A percentile compares a stretch with the other conserved stretches of the same genome.
phyloP scores from a whole-genome alignment of 2,888 invertebrate species.

The Scaptomyza tumidula region DNA sequence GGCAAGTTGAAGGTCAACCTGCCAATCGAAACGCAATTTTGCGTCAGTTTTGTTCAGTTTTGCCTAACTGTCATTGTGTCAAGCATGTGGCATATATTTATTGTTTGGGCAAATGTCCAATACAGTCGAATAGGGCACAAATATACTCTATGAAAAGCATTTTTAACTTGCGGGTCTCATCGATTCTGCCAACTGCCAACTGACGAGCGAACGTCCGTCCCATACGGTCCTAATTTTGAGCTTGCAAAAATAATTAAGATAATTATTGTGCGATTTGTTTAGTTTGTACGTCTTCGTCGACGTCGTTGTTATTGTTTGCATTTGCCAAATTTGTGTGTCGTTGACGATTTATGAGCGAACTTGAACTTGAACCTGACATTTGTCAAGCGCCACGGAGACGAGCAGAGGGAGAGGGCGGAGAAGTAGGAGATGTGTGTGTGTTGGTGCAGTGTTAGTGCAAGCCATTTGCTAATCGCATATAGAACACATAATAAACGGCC shows the following conservation, averaged over 20 bases:
- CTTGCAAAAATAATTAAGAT: conserved; percentile 60
- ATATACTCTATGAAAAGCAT: conserved; percentile 24
- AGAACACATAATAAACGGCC: background rate
- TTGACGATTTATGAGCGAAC: conserved; percentile 48
- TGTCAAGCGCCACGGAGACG: conserved; percentile 17
- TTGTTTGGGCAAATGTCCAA: conserved; percentile 64
- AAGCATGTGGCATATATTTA: conserved; percentile 36
- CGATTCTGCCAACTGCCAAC: conserved; percentile 61
- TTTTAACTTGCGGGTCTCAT: conserved; percentile 37
- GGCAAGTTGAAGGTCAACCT: conserved; percentile 19
- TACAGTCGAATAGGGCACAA: conserved; percentile 55
- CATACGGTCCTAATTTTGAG: background rate
- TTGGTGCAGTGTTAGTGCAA: background rate
- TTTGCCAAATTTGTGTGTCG: conserved; percentile 34
- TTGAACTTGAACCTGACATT: conserved; percentile 73
- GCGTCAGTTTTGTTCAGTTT: conserved; percentile 1
- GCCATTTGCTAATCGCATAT: background rate
- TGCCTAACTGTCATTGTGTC: conserved; percentile 37
- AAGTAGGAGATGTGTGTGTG: background rate
- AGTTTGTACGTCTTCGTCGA: conserved; percentile 2
- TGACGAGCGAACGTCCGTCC: conserved; percentile 17
- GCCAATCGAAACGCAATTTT: conserved; percentile 42
- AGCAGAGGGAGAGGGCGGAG: background rate
- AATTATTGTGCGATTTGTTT: conserved; percentile 61
- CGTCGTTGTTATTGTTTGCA: conserved; percentile 11